phyloP scores from a whole-genome alignment of 1,140 invertebrate species.

The Tetragonula clypearis region DNA sequence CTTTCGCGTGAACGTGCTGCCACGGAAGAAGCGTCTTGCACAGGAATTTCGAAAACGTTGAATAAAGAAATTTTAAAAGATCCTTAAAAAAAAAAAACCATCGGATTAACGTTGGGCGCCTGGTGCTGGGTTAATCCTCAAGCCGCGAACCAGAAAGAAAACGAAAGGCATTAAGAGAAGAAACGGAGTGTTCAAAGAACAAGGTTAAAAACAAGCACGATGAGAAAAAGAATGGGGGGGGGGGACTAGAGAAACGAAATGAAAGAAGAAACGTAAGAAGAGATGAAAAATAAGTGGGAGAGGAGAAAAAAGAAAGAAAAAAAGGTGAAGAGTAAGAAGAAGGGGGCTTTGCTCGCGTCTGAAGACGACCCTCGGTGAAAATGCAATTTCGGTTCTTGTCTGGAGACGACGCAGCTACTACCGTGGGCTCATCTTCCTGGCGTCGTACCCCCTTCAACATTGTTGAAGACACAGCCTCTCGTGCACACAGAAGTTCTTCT shows the following conservation, averaged over 20 bases:
- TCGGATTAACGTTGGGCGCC: slow-evolving; percentile 2
- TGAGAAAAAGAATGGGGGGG: neutral
- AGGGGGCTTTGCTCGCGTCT: neutral
- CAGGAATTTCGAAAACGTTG: too few relatives aligned
- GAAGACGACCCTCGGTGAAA: slow-evolving; percentile 34
- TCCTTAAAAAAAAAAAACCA: neutral
- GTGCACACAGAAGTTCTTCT: slow-evolving; percentile 37
- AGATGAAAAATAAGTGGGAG: slow-evolving; percentile 19
- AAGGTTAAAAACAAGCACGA: slow-evolving; percentile 6
- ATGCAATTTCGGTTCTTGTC: slow-evolving; percentile 56
- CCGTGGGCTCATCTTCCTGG: slow-evolving; percentile 36
- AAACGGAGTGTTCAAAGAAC: slow-evolving; percentile 8
- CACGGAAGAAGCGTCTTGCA: neutral
- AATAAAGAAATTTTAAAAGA: too few relatives aligned
- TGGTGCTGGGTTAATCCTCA: neutral
- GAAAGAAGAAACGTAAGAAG: slow-evolving; percentile 24
- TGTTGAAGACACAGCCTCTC: slow-evolving; percentile 46
- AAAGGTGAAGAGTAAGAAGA: neutral
- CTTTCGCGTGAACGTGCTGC: too few relatives aligned
- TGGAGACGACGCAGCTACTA: slow-evolving; percentile 41
- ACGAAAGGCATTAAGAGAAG: slow-evolving; percentile 5
- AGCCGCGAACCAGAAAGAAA: neutral
- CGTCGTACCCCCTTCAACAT: slow-evolving; percentile 43
- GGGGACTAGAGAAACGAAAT: neutral
- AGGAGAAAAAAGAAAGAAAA: neutral